phyloP scores from a whole-genome alignment of 2,888 invertebrate genomes.

The Drosophila anomelani region DNA sequence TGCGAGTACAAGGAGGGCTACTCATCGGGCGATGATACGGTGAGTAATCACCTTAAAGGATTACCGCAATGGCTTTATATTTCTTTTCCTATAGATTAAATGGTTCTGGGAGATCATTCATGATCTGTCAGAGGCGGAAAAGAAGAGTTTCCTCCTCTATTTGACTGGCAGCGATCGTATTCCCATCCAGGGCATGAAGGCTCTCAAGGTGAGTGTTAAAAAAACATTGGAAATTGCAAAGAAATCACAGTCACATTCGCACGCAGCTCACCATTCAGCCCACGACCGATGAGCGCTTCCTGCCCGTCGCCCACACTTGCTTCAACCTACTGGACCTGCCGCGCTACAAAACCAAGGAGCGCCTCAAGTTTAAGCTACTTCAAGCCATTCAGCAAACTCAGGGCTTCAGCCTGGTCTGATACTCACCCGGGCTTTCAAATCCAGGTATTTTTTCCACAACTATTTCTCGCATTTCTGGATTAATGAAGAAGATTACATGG shows the following conservation, averaged over 20 bases:
- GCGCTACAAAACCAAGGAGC: conserved; percentile 93
- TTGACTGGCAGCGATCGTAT: conserved; percentile 98
- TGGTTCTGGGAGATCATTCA: conserved; percentile 98
- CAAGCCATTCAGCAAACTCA: conserved; percentile 98
- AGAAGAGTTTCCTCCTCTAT: conserved; percentile 97
- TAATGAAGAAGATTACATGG: conserved; percentile 15
- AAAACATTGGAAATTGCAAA: neutral
- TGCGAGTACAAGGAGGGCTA: conserved; percentile 95
- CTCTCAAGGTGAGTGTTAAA: conserved; percentile 89
- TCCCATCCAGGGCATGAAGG: conserved; percentile 98
- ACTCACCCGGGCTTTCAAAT: conserved; percentile 20
- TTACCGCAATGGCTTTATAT: neutral
- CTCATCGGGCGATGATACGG: conserved; percentile 84
- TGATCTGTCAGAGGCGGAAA: conserved; percentile 92
- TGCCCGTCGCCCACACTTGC: conserved; percentile 99
- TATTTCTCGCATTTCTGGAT: conserved; percentile 45
- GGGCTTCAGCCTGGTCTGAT: conserved; percentile 94
- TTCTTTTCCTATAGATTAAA: conserved; percentile 86
- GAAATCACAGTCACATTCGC: neutral
- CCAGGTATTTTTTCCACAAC: conserved; percentile 44
- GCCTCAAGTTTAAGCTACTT: conserved; percentile 92
- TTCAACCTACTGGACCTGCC: conserved; percentile 98
- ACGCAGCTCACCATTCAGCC: conserved; percentile 94
- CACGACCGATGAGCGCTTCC: conserved; percentile 92
- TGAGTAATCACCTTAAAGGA: conserved; percentile 31